Evolutionary conservation across 2,888 invertebrate genomes (phyloP), one percentile per base, ranked within the genome.

Genomic region (Ashinkailepas kermadecensis): DNA sequence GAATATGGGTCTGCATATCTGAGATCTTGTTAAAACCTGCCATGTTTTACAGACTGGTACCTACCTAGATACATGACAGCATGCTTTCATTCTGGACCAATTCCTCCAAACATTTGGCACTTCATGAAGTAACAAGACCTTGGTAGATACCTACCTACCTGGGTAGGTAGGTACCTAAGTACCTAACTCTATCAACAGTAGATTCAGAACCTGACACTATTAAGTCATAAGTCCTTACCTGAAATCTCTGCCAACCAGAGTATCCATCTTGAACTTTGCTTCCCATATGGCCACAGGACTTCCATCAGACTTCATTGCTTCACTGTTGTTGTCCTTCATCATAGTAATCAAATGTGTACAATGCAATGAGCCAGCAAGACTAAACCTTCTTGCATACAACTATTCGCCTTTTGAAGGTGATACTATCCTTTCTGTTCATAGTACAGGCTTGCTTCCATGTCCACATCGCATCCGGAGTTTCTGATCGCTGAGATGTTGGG

Each of bases 251-350:
- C 79, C 57, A 57, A 58, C 25, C 13, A 79, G 58, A 7, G 79
- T 79, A 15, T 79, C 79, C 23, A 58, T 79, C 58, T 58, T 79
- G 79, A 79, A 79, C 25, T 79, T 79, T 6, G n/a, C 79, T 9
- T 79, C 79, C 79, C 79, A 79, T 57, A 79, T 79, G 25, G 79
- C 23, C 18, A 79, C 79, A 58, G 79, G 58, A 25, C 18, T 58
- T 8, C n/a, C 57, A 25, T 79, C 79, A 13, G 79, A 58, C 23
- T 79, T 79, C 79, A 79, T 79, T 8, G 79, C 79, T 25, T 59
- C 79, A 79, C 58, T 59, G 23, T 23, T 79, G 59, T 18, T 79
- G 59, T 79, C 79, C 58, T 79, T 79, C 79, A 79, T 79, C 79
- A 79, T 79, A 58, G 25, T 79, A 57, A 4, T 57, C 23, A 23